Base-by-base conservation (phyloP, 2,888 invertebrate genomes). In the Pimpla rufipes region DNA sequence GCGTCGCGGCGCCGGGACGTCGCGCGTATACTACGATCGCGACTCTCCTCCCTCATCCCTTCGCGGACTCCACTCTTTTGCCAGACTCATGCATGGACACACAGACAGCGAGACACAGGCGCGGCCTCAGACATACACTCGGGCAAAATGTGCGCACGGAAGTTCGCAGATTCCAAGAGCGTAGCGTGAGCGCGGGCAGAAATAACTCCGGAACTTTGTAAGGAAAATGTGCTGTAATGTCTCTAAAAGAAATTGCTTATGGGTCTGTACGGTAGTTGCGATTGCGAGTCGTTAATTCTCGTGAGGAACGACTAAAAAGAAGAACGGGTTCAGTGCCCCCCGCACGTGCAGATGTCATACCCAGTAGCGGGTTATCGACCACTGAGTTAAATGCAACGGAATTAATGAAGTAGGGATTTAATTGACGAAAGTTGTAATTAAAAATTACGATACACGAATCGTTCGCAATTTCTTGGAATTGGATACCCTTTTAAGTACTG, bases 1-100 rank as follows among this genome's bases (percentile, higher is more conserved):
- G 40, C 66, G 55, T 18, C 35, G 55, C 18, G 76, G 76, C 76
- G 76, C 76, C 76, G 42, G 16, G 42, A 55, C 8, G 76, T 57
- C 67, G 57, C 52, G 45, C 45, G 37, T 74, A 64, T 50, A 64
- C 74, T 37, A 18, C 62, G 37, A 37, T 5, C 62, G 29, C 21
- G 40, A 23, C 40, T 59, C 55, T n/a, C 37, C 23, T 52, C 66
- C 66, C 42, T 75, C 66, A 67, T 55, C 52, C 66, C 76, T 29
- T 55, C 18, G 3, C 37, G n/a, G 42, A 29, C 29, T 66, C 29
- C 66, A 45, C 29, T 4, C 5, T 18, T 16, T 66, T 1, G 21
- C 52, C 11, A 42, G 52, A 55, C 40, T 50, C 37, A 52, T 35
- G 42, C 7, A 23, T n/a, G n/a, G n/a, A n/a, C n/a, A n/a, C n/a